phyloP scores from a whole-genome alignment of 2,888 invertebrate genomes.

The Drosophila rubida region DNA sequence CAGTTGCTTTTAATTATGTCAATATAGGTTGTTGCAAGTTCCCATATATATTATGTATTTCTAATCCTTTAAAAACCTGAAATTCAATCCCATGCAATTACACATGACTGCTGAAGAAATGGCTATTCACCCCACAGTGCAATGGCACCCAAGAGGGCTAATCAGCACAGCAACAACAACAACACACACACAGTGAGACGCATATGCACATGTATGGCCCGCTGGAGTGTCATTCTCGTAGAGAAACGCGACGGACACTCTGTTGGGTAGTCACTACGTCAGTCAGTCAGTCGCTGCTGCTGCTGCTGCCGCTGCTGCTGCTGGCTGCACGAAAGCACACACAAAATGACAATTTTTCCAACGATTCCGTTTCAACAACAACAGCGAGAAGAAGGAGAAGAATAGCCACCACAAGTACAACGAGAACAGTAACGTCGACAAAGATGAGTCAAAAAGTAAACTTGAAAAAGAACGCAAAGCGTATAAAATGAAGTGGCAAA shows the following conservation, averaged over 20 bases:
- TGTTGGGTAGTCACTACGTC: slow-evolving; percentile 23
- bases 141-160: slow-evolving; percentile 77
- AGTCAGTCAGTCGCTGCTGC: slow-evolving; percentile 23
- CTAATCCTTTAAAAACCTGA: no score
- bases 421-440: slow-evolving; percentile 23
- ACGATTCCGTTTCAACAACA: slow-evolving; percentile 39
- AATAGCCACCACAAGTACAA: slow-evolving; percentile 2
- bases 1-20: no score
- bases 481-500: slow-evolving; percentile 78
- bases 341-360: slow-evolving; percentile 64
- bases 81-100: no score
- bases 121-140: background rate
- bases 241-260: slow-evolving; percentile 27
- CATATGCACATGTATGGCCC: slow-evolving; percentile 18
- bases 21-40: no score
- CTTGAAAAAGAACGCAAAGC: slow-evolving; percentile 45
- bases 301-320: background rate
- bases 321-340: slow-evolving; percentile 37
- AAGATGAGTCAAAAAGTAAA: slow-evolving; percentile 62
- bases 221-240: slow-evolving; percentile 37
- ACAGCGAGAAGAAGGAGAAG: slow-evolving; percentile 17
- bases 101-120: background rate
- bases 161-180: slow-evolving; percentile 65
- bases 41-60: no score
- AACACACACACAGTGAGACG: slow-evolving; percentile 24